A percentile compares a stretch with the other conserved stretches of the same genome.
Evolutionary conservation across 2,113 vertebrate species (phyloP).

Genomic region (Sturnira hondurensis): DNA sequence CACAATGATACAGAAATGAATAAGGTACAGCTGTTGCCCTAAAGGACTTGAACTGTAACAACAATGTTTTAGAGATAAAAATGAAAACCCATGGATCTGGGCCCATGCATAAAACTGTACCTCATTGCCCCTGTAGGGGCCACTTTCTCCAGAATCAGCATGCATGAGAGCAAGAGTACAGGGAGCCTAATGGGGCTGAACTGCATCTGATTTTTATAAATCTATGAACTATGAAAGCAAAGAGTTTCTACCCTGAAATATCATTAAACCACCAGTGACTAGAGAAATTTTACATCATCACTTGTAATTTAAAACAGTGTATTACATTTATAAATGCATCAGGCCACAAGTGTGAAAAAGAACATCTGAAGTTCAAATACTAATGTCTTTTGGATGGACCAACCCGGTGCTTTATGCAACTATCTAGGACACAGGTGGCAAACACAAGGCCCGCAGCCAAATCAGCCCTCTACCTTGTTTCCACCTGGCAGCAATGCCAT

Average conservation of each 20-base stretch:
- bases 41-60: neutral
- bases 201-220: constrained; percentile 3
- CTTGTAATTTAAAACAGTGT: constrained; percentile 1
- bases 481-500: too few relatives aligned
- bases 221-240: constrained; percentile 18
- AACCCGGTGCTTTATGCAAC: neutral
- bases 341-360: neutral
- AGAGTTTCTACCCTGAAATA: neutral
- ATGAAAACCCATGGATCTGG: neutral
- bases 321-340: neutral
- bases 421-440: neutral
- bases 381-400: neutral
- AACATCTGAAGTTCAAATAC: neutral
- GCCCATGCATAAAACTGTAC: neutral
- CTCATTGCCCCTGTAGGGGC: neutral
- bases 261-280: constrained; percentile 37
- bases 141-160: neutral
- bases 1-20: neutral
- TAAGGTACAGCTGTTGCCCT: neutral
- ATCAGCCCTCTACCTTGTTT: too few relatives aligned
- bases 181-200: neutral
- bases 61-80: neutral
- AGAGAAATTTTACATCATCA: neutral
- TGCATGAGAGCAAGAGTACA: neutral
- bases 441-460: too few relatives aligned